phyloP scores from a whole-genome alignment of 2,113 vertebrate species.

The Colossoma macropomum region DNA sequence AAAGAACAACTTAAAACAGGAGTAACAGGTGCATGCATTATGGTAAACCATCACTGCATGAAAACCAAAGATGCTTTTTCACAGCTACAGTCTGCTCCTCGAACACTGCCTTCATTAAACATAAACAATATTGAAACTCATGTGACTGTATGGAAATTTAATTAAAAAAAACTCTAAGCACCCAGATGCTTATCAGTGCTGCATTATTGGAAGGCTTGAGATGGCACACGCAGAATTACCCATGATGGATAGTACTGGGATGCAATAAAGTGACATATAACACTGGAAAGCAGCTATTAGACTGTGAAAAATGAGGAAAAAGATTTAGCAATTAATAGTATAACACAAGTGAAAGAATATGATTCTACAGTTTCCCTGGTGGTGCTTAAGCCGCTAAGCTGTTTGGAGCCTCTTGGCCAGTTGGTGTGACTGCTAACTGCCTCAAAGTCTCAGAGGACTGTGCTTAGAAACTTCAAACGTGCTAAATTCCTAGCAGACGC shows the following conservation, averaged over 20 bases:
- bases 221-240: background rate
- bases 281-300: background rate
- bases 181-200: background rate
- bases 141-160: background rate
- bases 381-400: slow-evolving; percentile 21
- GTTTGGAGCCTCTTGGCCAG: slow-evolving; percentile 7
- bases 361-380: background rate
- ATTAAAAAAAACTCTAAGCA: background rate
- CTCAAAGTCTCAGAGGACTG: slow-evolving; percentile 20
- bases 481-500: slow-evolving; percentile 50
- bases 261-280: background rate
- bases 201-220: background rate
- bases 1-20: too few relatives aligned
- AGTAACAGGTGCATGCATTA: too few relatives aligned
- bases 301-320: background rate
- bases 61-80: too few relatives aligned
- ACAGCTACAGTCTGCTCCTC: too few relatives aligned
- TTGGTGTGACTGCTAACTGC: slow-evolving; percentile 28
- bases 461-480: slow-evolving; percentile 48
- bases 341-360: slow-evolving; percentile 9
- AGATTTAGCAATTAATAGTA: slow-evolving; percentile 8
- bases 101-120: too few relatives aligned
- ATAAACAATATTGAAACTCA: too few relatives aligned
- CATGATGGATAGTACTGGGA: background rate
- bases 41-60: too few relatives aligned